Conservation (phyloP, 2,113 vertebrate genomes). For the Corvus hawaiiensis region DNA sequence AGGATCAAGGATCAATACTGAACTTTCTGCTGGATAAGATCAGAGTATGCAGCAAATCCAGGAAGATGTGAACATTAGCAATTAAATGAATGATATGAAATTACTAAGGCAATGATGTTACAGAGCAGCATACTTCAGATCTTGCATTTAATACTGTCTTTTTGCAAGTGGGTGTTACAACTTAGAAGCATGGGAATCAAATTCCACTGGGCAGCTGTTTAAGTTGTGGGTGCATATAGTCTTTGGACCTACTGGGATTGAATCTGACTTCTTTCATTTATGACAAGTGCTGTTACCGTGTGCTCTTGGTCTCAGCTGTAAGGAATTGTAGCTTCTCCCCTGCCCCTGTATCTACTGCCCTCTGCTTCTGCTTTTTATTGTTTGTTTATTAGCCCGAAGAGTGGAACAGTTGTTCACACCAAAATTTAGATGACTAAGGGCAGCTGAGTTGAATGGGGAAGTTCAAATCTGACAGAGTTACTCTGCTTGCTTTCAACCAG, state of each 20-base stretch:
- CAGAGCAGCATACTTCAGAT: not conserved
- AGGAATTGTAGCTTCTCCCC: not conserved
- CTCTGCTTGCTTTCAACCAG: not conserved
- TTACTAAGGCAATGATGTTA: not conserved
- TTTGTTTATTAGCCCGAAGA: not conserved
- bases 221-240: not conserved
- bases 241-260: not conserved
- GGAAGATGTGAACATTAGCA: not conserved
- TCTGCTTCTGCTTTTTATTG: not conserved
- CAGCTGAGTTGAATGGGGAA: not conserved
- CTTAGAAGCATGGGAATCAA: not conserved
- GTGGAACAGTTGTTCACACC: not conserved
- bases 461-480: not conserved
- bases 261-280: not conserved
- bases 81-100: not conserved
- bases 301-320: not conserved
- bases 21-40: not conserved
- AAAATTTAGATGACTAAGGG: not conserved
- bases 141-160: not conserved
- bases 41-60: not conserved
- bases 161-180: not conserved
- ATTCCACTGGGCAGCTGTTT: not conserved
- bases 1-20: not conserved
- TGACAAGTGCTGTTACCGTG: rapidly evolving
- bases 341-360: not conserved